These are phyloP conservation scores for Phalacrocorax brasilianus DNA, from an alignment of 2,113 vertebrate genomes.

Conservation along the genomic window DNA sequence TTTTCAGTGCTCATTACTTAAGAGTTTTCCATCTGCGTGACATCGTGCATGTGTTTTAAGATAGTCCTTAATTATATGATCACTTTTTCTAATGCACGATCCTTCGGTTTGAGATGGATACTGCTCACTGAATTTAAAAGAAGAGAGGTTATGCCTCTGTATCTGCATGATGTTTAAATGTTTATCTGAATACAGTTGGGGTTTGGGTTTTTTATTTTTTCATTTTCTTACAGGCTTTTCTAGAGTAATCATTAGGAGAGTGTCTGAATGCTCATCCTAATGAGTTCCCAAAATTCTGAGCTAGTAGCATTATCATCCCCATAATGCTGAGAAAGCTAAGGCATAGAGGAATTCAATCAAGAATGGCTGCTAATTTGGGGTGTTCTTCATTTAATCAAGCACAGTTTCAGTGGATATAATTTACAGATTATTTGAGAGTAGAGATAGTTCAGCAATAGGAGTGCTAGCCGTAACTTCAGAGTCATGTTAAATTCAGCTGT, in stretches of 20 bases:
- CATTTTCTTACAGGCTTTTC: neutral
- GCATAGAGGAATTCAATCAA: neutral
- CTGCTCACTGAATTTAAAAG: neutral
- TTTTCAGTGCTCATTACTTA: neutral
- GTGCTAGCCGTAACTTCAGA: neutral
- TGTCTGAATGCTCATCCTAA: neutral
- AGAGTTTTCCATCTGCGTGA: neutral
- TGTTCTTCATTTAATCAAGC: slow-evolving; percentile 4
- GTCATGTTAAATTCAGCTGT: neutral
- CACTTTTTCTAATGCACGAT: neutral
- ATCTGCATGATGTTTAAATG: neutral
- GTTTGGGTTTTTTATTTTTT: neutral
- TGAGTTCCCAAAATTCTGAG: neutral
- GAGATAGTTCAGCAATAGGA: neutral
- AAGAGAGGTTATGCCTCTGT: neutral
- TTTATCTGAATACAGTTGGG: neutral
- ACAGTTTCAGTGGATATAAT: neutral
- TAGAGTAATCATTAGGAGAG: neutral
- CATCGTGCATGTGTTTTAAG: neutral
- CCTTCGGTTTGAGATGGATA: neutral
- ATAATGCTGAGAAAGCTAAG: neutral
- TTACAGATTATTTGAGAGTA: neutral
- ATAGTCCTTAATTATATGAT: neutral
- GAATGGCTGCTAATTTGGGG: neutral
- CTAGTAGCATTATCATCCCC: neutral